Conservation (phyloP, 2,797 vertebrate genomes). For the Falco cherrug region DNA sequence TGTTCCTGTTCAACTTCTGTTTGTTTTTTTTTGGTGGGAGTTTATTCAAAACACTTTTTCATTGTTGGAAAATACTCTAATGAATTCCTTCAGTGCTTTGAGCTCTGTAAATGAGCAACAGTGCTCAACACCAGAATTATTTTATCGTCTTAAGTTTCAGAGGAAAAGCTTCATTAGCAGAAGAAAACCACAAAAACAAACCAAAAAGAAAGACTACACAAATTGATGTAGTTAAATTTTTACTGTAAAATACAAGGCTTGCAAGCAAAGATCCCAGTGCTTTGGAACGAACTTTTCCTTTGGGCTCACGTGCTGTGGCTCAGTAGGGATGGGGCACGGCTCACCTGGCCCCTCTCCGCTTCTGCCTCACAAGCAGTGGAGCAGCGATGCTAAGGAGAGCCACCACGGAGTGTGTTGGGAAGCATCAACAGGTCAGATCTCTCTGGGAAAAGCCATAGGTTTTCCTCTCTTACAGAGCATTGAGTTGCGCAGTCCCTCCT, state of each 20-base stretch:
- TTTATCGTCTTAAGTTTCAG: not conserved
- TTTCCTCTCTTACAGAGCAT: not conserved
- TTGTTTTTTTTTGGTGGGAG: not conserved
- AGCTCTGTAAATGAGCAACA: not conserved
- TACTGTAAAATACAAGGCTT: not conserved
- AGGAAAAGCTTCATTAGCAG: not conserved
- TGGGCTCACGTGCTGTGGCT: fast-evolving
- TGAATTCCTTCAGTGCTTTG: not conserved
- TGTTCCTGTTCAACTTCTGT: not conserved
- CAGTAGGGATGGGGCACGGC: not conserved
- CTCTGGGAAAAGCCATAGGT: not conserved
- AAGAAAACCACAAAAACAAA: not conserved
- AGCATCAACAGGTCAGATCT: not conserved
- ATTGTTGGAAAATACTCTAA: not conserved
- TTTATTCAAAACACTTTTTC: not conserved
- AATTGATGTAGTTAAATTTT: not conserved
- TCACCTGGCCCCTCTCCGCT: not conserved
- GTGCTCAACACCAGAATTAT: not conserved
- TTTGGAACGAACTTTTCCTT: not conserved
- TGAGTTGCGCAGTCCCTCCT: not conserved
- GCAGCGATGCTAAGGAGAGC: not conserved
- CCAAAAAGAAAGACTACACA: fast-evolving
- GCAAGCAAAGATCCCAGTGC: fast-evolving
- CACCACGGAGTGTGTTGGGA: not conserved
- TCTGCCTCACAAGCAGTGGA: fast-evolving